Evolutionary conservation across 2,113 vertebrate genomes (phyloP).

Genomic region (Brienomyrus brachyistius): DNA sequence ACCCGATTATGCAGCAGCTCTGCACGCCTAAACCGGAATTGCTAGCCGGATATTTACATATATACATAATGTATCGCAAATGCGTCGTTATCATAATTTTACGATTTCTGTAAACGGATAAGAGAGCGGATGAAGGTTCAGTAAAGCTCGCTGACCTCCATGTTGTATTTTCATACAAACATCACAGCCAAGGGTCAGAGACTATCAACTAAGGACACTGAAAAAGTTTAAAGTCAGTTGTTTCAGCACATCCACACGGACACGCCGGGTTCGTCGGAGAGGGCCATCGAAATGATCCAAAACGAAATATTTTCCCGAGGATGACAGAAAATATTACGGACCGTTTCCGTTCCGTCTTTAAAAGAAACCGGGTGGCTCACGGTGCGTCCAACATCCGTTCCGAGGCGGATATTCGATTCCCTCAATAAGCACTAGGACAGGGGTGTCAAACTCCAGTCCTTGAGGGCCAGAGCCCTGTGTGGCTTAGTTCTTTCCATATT

Average conservation of each 20-base stretch:
- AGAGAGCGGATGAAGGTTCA: not conserved
- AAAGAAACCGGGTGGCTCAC: conserved; percentile 2
- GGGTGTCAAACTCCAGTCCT: no score
- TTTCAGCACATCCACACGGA: not conserved
- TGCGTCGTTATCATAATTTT: not conserved
- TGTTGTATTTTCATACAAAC: not conserved
- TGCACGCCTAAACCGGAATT: not conserved
- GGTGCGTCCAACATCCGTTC: not conserved
- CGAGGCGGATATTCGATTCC: not conserved
- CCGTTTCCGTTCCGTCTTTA: conserved; percentile 38
- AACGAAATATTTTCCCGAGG: not conserved
- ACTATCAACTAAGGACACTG: not conserved
- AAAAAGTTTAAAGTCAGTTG: not conserved
- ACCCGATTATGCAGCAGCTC: not conserved
- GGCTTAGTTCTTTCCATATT: no score
- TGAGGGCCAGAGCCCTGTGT: no score
- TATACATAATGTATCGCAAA: not conserved
- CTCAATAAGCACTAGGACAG: not conserved
- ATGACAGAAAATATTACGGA: conserved; percentile 15
- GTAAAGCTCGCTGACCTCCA: not conserved
- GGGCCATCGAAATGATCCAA: not conserved
- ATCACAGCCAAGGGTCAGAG: not conserved
- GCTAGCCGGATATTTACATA: not conserved
- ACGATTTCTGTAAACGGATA: not conserved
- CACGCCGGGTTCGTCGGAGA: not conserved